Evolutionary conservation across 1,140 invertebrate species (phyloP).

Genomic region (Chironomus tepperi): DNA sequence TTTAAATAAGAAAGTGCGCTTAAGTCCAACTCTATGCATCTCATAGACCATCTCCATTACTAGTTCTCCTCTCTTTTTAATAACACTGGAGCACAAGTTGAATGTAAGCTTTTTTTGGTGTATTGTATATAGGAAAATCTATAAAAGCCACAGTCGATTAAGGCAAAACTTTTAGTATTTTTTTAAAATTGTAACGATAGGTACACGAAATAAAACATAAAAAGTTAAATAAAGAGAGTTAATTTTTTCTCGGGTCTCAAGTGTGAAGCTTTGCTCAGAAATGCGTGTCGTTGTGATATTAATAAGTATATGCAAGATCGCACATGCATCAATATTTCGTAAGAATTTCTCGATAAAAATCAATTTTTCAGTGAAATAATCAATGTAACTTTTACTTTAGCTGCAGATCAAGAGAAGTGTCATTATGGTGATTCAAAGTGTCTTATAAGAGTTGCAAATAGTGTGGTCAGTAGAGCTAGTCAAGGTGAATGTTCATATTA

Average conservation of each 20-base stretch:
- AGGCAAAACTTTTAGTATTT: background rate
- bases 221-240: no score
- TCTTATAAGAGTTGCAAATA: background rate
- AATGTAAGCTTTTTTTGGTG: background rate
- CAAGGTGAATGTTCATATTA: background rate
- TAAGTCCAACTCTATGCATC: no score
- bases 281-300: background rate
- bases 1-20: no score
- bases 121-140: slow-evolving; percentile 3
- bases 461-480: background rate
- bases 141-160: background rate
- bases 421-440: background rate
- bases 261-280: background rate
- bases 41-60: no score
- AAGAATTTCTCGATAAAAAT: background rate
- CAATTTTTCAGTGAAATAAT: background rate
- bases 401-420: background rate
- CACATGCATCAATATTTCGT: slow-evolving; percentile 1
- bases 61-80: no score
- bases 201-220: background rate
- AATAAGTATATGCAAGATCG: background rate
- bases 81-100: background rate
- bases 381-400: background rate
- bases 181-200: background rate
- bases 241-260: no score